A percentile compares a stretch with the other conserved stretches of the same genome.
Evolutionary conservation across 2,797 vertebrate species (phyloP).

Genomic region (Myotis planiceps): DNA sequence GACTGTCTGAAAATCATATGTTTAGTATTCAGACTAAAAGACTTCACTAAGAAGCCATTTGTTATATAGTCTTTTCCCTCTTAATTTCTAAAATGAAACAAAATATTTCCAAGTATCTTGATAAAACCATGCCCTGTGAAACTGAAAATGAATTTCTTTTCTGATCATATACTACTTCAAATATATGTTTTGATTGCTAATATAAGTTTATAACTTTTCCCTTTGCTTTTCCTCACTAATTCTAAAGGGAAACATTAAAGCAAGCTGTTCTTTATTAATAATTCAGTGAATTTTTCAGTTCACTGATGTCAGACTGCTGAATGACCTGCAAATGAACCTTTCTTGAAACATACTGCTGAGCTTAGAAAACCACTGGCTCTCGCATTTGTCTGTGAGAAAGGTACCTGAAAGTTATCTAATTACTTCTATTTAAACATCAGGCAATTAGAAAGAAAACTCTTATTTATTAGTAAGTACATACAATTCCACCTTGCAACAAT

Average conservation of each 20-base stretch:
- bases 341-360: conserved; percentile 29
- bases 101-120: conserved; percentile 60
- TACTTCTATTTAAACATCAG: conserved; percentile 33
- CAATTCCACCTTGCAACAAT: not conserved
- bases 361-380: conserved; percentile 19
- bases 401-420: not conserved
- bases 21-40: conserved; percentile 72
- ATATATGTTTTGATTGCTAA: conserved; percentile 38
- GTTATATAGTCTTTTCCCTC: conserved; percentile 69
- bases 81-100: conserved; percentile 62
- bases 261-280: conserved; percentile 57
- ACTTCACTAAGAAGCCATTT: conserved; percentile 57
- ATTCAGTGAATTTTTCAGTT: conserved; percentile 62
- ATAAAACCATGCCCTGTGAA: conserved; percentile 62
- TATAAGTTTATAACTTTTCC: not conserved
- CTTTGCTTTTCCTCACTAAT: not conserved
- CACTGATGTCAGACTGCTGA: conserved; percentile 34
- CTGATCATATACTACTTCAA: conserved; percentile 57
- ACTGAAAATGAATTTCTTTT: conserved; percentile 51
- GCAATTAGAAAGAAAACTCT: conserved; percentile 34
- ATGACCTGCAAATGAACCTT: conserved; percentile 29
- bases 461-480: conserved; percentile 36
- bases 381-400: not conserved
- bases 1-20: conserved; percentile 38
- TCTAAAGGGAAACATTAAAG: conserved; percentile 63